Evolutionary conservation across 2,797 vertebrate species (phyloP), one percentile per base, ranked within the genome.

Genomic region (Rhinogobio ventralis): DNA sequence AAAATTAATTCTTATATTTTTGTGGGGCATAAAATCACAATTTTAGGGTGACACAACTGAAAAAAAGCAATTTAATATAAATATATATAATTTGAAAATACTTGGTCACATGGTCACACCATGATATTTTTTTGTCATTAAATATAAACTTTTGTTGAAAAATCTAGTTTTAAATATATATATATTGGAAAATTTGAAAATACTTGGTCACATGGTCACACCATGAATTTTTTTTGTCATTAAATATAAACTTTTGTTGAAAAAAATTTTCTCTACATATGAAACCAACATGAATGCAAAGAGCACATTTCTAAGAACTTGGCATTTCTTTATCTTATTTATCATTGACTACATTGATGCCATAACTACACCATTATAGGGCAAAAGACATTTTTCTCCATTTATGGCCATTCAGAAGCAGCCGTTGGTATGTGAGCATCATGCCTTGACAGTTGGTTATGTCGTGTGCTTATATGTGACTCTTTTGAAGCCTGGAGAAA

Each of bases 401-500:
- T 6, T 49, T 19, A 39, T 4, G 14, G 33, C 15, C 23, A 42
- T 60, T 39, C 53, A 77, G 23, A 53, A 60, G 33, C 33, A 60
- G 33, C 30, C 13, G 2, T 33, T 67, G 25, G 57, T 49, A 78
- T 78, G 17, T 78, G 57, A 78, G 75, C 75, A 20, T 17, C 6
- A 66, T 49, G 42, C 60, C 42, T 64, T 39, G 51, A 79, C 83
- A 46, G 28, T 79, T 28, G 49, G 39, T 46, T 30, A 6, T 64
- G 25, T 7, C 17, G 36, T 71, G 82, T 46, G 42, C 66, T 60
- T 57, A 57, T 77, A 45, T 68, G 23, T 64, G 23, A 8, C 36
- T 78, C 69, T 83, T 84, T 71, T 83, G 57, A 81, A 78, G 53
- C 66, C 77, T 57, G 68, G 45, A 74, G 77, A 49, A 42, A 79